Base-by-base conservation (phyloP, 2,113 vertebrate genomes). In the Pitta sordida region DNA sequence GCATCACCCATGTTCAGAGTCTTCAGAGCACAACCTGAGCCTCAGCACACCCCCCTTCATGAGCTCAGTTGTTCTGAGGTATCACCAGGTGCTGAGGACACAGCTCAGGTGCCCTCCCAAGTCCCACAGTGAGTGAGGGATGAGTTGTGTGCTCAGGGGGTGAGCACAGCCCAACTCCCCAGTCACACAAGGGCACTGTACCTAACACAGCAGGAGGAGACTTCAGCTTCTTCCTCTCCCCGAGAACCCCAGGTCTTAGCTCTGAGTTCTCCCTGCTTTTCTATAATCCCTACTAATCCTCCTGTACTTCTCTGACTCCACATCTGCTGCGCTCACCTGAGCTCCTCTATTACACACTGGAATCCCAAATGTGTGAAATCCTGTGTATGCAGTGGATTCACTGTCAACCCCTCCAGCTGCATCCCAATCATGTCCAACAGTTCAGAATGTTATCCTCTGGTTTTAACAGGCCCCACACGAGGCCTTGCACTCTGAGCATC, bases 211-310 rank as follows among this genome's bases (percentile, higher is more conserved):
- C 48, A 64, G 13, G 58, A 39, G 15, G 24, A n/a, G 73, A 59
- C 13, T 62, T 11, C 16, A 32, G 16, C 46, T 75, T 62, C 6
- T 39, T 7, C 58, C 52, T 52, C 53, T 13, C 27, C 23, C 68
- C 23, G 24, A 26, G 1, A 68, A 37, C 5, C 1, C 18, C 23
- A 44, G 17, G 9, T 55, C 58, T 59, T 0, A 0, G 13, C 20
- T 22, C 49, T 60, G 59, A 73, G 51, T 39, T 55, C 36, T 68
- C 73, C 23, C 13, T 52, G 18, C 43, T 30, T 36, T 53, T 10
- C 26, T 70, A 1, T 5, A 49, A 48, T n/a, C 67, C 58, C 52
- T 46, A 8, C 48, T 23, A n/a, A 56, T 39, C 67, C 48, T 43
- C 6, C 1, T 18, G 51, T 21, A 9, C 18, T 64, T 43, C 46